Evolutionary conservation across 2,113 vertebrate genomes (phyloP), one percentile per base, ranked within the genome.

Genomic region (Bos indicus): DNA sequence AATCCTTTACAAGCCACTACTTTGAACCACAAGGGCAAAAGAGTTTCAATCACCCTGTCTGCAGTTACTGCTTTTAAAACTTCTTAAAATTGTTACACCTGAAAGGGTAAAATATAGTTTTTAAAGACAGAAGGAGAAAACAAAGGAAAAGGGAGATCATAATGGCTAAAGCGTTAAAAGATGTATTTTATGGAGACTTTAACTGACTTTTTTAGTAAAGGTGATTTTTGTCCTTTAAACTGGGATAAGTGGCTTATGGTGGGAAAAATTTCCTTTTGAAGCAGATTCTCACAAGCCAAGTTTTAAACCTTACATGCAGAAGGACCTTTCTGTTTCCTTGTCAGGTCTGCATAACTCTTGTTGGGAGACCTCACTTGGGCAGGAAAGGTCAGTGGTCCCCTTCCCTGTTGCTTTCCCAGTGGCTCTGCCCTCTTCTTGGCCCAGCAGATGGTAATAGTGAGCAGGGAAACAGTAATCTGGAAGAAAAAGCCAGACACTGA

Each of bases 181-280:
- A 46, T 60, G 2, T 21, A 46, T 67, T 91, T 96, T 67, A 88
- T 54, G 48, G 14, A 92, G 36, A 81, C 9, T 64, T 74, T 83
- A 48, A 62, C 48, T 83, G 40, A 83, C 21, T n/a, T 71, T 87
- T 88, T 91, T 33, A 56, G 11, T 81, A 82, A 90, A 96, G 28
- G 82, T 40, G 85, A 84, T 67, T 94, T 96, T 95, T 87, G 54
- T 86, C 43, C 48, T 94, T 91, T 82, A 28, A 92, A 48, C 59
- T 43, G 15, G 36, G 43, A 28, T 83, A 91, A 85, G 26, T 89
- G 57, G 40, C 40, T 95, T 88, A 57, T 56, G n/a, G 8, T 77
- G 33, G 60, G 17, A 19, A 13, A 14, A 77, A 77, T 51, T 87
- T 60, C 36, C 81, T 67, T 78, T 36, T 67, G 51, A 78, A 90